phyloP scores from a whole-genome alignment of 2,113 vertebrate genomes.

The Campylomormyrus numenius region DNA sequence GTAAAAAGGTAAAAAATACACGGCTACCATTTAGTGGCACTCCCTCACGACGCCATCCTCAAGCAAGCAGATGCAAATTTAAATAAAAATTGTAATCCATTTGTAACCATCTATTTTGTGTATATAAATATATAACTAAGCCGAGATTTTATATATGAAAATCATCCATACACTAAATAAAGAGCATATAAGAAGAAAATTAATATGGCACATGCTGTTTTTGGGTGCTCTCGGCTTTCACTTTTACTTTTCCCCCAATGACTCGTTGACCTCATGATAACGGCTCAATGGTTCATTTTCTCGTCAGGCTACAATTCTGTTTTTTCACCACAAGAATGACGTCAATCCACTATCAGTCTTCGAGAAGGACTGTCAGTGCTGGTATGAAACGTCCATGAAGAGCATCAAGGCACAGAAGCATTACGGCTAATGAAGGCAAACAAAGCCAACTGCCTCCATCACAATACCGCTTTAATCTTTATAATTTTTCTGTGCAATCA shows the following conservation, averaged over 20 bases:
- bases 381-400: not conserved
- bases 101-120: not conserved
- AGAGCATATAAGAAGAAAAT: not conserved
- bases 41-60: not conserved
- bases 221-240: not conserved
- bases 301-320: not conserved
- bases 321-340: not conserved
- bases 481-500: not conserved
- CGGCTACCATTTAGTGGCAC: not conserved
- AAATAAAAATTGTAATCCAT: not conserved
- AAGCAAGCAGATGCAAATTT: not conserved
- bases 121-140: not conserved
- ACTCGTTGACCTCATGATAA: not conserved
- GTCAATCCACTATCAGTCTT: not conserved
- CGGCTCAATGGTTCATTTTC: not conserved
- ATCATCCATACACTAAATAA: not conserved
- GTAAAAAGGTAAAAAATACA: not conserved
- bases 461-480: not conserved
- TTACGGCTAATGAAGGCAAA: not conserved
- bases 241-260: not conserved
- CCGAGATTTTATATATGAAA: not conserved
- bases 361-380: not conserved
- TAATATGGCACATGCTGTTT: not conserved
- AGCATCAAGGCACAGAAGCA: not conserved
- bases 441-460: not conserved